Evolutionary conservation across 2,888 invertebrate species (phyloP), one percentile per base, ranked within the genome.

Genomic region (Acanthosoma haemorrhoidale): DNA sequence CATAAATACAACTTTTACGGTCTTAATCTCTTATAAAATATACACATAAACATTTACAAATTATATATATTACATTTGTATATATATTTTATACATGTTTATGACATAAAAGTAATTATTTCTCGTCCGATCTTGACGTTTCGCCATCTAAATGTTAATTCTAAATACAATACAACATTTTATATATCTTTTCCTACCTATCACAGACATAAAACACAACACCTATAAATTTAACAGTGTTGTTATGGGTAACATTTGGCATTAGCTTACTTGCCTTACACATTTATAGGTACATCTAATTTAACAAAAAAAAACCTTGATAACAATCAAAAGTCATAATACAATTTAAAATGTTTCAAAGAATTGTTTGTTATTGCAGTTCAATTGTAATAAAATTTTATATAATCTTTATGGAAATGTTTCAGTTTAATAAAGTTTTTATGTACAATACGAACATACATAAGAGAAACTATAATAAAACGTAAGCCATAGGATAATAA

Each of bases 141-240:
- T 43, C 51, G 67, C 21, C 57, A 21, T 67, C 34, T 67, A 57
- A 57, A 34, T 60, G 18, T 51, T 67, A 67, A 67, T 34, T 67
- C 64, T 64, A 43, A 57, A 43, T 43, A 67, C 43, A 67, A 57
- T 38, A 67, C 32, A 63, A 38, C 34, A 38, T 67, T 67, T 57
- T 25, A 25, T 57, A 43, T 43, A 51, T 43, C 41, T 43, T 32
- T 67, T 34, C 57, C 67, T 67, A 67, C 67, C 67, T 67, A 67
- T 67, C 67, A 67, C 67, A 67, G 67, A 67, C 57, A 67, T 66
- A 66, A 66, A 67, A 67, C 29, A 67, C 67, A 67, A 67, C 67
- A 67, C 57, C 29, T 67, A 21, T 64, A 31, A 25, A 43, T 36
- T 57, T 32, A 16, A n/a, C n/a, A 67, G 67, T 67, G 67, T 67